A percentile compares a stretch with the other conserved stretches of the same genome.
These are phyloP conservation scores for Drosophila emarginata DNA, from an alignment of 2,888 invertebrate genomes.

Conservation along the genomic window DNA sequence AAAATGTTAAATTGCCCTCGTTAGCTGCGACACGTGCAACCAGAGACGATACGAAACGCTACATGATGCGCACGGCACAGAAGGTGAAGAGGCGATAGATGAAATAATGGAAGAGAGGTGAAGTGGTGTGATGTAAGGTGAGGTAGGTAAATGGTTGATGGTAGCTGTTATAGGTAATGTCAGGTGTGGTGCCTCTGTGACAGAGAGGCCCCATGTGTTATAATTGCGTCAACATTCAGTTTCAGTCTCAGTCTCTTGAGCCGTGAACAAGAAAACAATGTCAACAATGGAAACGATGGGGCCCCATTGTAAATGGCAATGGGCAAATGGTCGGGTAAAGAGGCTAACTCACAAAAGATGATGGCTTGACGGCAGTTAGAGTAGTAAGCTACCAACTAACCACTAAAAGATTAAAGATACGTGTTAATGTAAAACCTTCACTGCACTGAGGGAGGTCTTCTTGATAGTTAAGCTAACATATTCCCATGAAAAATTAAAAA, in stretches of 20 bases:
- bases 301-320: constrained; percentile 36
- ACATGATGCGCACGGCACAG: constrained; percentile 22
- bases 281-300: constrained; percentile 63
- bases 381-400: neutral
- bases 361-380: neutral
- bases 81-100: constrained; percentile 13
- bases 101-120: constrained; percentile 17
- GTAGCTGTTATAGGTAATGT: neutral
- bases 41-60: constrained; percentile 6
- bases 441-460: constrained; percentile 10
- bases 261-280: constrained; percentile 63
- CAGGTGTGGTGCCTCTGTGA: constrained; percentile 31
- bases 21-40: constrained; percentile 37
- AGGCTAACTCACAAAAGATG: neutral
- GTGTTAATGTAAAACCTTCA: neutral
- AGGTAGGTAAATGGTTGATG: neutral
- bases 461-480: constrained; percentile 7
- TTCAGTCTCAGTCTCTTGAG: constrained; percentile 31
- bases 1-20: constrained; percentile 61
- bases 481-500: constrained; percentile 3
- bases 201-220: constrained; percentile 52
- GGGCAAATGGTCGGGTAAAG: neutral
- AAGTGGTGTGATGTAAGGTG: constrained; percentile 7
- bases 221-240: constrained; percentile 67
- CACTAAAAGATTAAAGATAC: constrained; percentile 10